Base-by-base conservation (phyloP, 2,113 vertebrate species). In the Passerina amoena region DNA sequence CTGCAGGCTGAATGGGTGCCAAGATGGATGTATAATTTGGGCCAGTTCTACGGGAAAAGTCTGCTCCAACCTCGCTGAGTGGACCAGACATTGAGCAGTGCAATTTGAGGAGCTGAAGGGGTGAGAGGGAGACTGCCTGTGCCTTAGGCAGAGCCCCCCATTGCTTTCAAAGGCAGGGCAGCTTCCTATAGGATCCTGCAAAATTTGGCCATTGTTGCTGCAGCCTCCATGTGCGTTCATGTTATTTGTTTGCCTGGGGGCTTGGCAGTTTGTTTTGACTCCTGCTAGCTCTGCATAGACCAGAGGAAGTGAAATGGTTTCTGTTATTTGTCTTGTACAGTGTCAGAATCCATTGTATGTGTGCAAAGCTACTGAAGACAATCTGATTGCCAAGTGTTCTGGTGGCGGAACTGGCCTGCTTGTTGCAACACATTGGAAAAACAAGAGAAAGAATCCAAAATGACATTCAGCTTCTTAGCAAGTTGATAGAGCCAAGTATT, bases 401-500 rank as follows among this genome's bases (percentile, higher is more conserved):
- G 86, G 50, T 88, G 92, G 64, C 5, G 15, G 70, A 93, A 65
- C 38, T 71, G 84, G 54, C 42, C 84, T 94, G 44, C 35, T 90
- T 66, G 11, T 80, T 84, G 90, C 82, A 91, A 77, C n/a, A 17
- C 31, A 20, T 48, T 92, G 92, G 76, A 96, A 70, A 95, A 93
- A 87, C 75, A 95, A 80, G 76, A 75, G 60, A 68, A 71, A 71
- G 76, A 31, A 68, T 88, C 80, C 48, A 78, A 95, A 86, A 77
- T 75, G 15, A 48, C 76, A 81, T 59, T 82, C 84, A 72, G 70
- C 68, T 87, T 92, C 79, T 73, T 44, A 61, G 71, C 71, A 77
- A 69, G 38, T 8, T 56, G 69, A 83, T 40, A 56, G 72, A 93
- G 91, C 83, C 94, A 96, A 94, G 85, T 45, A 51, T 71, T 96